These are phyloP conservation scores for Leptinotarsa rubiginosa DNA, from an alignment of 2,888 invertebrate genomes.

Conservation along the genomic window DNA sequence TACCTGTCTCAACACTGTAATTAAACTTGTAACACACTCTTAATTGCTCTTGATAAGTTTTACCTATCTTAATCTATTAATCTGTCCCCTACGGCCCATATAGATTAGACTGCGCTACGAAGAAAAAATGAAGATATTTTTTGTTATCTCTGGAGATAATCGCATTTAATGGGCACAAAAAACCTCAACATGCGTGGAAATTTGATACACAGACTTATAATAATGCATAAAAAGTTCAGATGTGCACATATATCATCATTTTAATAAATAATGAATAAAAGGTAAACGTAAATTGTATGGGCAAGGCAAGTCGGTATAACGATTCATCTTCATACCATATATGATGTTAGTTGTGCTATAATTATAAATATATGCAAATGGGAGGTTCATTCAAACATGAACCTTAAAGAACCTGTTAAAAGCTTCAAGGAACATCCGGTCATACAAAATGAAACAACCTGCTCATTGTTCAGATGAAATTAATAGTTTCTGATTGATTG, in stretches of 20 bases:
- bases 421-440: slow-evolving; percentile 39
- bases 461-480: slow-evolving; percentile 43
- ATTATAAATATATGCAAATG: slow-evolving; percentile 53
- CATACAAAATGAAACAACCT: slow-evolving; percentile 41
- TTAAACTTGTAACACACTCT: slow-evolving; percentile 38
- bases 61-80: slow-evolving; percentile 40
- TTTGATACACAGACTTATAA: slow-evolving; percentile 39
- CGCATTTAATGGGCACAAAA: slow-evolving; percentile 36
- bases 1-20: slow-evolving; percentile 25
- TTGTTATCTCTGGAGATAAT: slow-evolving; percentile 40
- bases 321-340: slow-evolving; percentile 50
- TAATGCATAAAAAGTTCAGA: slow-evolving; percentile 27
- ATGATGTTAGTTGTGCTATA: slow-evolving; percentile 44
- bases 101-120: slow-evolving; percentile 32
- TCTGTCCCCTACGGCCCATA: slow-evolving; percentile 34
- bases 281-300: slow-evolving; percentile 40
- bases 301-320: slow-evolving; percentile 34
- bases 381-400: slow-evolving; percentile 36
- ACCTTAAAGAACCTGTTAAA: slow-evolving; percentile 36
- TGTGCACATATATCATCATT: slow-evolving; percentile 37
- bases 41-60: slow-evolving; percentile 40
- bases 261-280: slow-evolving; percentile 43
- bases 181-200: slow-evolving; percentile 39
- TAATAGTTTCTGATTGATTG: slow-evolving; percentile 46
- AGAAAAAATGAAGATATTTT: slow-evolving; percentile 37